Percentiles rank a stretch among this genome's conserved stretches.
These are phyloP conservation scores for Notodonta dromedarius DNA, from an alignment of 2,888 invertebrate species.

Conservation along the genomic window DNA sequence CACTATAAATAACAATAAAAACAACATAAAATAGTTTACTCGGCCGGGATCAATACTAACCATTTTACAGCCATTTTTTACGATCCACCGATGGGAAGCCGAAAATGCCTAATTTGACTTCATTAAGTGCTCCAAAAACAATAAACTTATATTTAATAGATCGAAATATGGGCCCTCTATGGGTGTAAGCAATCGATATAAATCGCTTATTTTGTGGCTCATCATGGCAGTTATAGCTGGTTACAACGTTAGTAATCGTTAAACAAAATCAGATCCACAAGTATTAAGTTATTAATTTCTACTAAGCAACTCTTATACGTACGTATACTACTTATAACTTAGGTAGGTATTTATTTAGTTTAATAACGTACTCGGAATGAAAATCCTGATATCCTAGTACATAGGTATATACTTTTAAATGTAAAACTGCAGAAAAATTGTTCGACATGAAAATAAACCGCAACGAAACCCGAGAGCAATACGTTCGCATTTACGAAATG, in stretches of 20 bases:
- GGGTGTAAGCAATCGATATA: conserved; percentile 24
- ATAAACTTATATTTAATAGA: conserved; percentile 73
- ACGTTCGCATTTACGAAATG: conserved; percentile 35
- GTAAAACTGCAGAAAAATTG: conserved; percentile 15
- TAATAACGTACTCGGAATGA: too few relatives aligned
- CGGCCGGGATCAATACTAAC: conserved; percentile 73
- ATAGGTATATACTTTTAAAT: not conserved
- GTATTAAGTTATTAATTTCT: not conserved
- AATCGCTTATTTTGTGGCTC: conserved; percentile 25
- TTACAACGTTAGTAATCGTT: not conserved
- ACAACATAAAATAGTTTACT: conserved; percentile 80
- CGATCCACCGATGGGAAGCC: conserved; percentile 70
- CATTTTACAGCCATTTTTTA: conserved; percentile 76
- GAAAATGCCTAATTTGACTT: conserved; percentile 78
- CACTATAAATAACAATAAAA: conserved; percentile 82
- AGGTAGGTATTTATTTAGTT: not conserved
- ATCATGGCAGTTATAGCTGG: conserved; percentile 1
- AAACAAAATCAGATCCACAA: not conserved
- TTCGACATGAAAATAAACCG: conserved; percentile 25
- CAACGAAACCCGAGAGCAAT: conserved; percentile 38
- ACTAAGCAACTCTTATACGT: too few relatives aligned
- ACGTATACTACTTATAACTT: too few relatives aligned
- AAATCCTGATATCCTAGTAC: too few relatives aligned
- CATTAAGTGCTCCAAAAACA: conserved; percentile 75
- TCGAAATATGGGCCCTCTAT: conserved; percentile 31